These are phyloP conservation scores for Rhodeus uyekii DNA, from an alignment of 2,797 vertebrate genomes.

Conservation along the genomic window DNA sequence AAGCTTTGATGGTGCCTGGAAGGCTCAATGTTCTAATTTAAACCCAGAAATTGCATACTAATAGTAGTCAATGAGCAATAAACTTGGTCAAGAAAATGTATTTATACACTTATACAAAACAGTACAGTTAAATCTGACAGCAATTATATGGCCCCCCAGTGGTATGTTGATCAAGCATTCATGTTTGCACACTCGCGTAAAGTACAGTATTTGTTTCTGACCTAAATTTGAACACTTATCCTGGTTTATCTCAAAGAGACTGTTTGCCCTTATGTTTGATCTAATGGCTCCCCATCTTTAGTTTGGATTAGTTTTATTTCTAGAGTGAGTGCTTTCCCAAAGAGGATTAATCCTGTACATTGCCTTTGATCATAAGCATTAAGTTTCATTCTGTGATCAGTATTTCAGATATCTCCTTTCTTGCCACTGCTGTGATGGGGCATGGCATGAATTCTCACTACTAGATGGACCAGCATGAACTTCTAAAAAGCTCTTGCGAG, in stretches of 20 bases:
- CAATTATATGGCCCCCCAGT: neutral
- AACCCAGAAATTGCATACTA: no score
- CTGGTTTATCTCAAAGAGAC: slow-evolving; percentile 3
- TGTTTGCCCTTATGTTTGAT: neutral
- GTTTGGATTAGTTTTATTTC: slow-evolving; percentile 65
- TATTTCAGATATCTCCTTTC: neutral
- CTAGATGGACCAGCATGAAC: neutral
- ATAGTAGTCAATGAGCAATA: neutral
- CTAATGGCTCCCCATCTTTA: slow-evolving; percentile 55
- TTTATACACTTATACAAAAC: neutral
- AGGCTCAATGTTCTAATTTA: neutral
- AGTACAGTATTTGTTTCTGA: neutral
- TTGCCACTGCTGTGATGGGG: slow-evolving; percentile 4
- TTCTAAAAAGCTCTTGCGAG: neutral
- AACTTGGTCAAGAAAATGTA: neutral
- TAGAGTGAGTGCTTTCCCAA: slow-evolving; percentile 58
- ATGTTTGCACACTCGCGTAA: neutral
- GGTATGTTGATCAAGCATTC: neutral
- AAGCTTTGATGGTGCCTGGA: neutral
- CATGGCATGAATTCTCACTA: neutral
- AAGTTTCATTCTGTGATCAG: slow-evolving; percentile 48
- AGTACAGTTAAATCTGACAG: neutral
- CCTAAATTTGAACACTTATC: neutral
- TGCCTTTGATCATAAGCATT: slow-evolving; percentile 60
- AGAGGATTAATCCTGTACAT: slow-evolving; percentile 62